Evolutionary conservation across 2,888 invertebrate genomes (phyloP).

Genomic region (Podabrus alpinus): DNA sequence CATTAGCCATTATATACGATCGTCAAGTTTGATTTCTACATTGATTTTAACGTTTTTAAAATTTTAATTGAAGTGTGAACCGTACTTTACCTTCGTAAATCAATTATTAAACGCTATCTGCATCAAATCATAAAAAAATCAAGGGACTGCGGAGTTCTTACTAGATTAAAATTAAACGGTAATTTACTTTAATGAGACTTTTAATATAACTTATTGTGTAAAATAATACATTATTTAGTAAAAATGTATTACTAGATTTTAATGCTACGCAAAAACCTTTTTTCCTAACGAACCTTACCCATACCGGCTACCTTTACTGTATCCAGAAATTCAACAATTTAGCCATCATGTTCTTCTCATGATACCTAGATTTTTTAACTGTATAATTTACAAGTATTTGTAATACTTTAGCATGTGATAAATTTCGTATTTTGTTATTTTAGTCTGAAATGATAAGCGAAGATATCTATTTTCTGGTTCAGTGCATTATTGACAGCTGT

Average conservation of each 20-base stretch:
- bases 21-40: no score
- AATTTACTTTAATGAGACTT: background rate
- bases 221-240: no score
- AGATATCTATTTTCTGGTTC: conserved; percentile 23
- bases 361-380: background rate
- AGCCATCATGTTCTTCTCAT: background rate
- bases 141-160: no score
- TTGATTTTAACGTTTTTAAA: no score
- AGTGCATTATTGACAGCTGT: conserved; percentile 26
- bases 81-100: no score
- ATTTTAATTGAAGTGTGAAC: no score
- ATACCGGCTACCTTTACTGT: background rate
- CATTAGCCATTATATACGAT: no score
- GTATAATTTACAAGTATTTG: background rate
- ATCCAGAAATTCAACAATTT: background rate
- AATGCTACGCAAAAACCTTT: background rate
- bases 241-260: background rate
- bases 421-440: conserved; percentile 14
- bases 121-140: background rate
- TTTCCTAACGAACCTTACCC: background rate
- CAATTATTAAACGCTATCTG: background rate
- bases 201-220: no score
- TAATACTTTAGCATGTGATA: background rate
- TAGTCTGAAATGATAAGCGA: conserved; percentile 13
- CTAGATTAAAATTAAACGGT: background rate